These are phyloP conservation scores for Mamestra brassicae DNA, from an alignment of 2,888 invertebrate genomes.

Conservation along the genomic window DNA sequence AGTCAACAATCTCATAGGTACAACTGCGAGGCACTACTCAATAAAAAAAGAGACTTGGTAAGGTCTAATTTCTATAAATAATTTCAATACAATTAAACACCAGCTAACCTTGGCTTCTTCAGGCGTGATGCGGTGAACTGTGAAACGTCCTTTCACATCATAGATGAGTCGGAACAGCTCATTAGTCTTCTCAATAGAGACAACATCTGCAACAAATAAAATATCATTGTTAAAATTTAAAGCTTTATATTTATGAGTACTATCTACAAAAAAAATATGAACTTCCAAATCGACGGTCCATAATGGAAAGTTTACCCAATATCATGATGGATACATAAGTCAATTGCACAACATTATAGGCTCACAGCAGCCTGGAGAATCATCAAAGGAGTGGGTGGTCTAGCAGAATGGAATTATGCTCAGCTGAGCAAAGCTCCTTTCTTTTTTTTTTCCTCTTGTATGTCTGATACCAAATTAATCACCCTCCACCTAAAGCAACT, in stretches of 20 bases:
- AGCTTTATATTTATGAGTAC: too few species aligned
- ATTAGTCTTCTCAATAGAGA: slow-evolving; percentile 99
- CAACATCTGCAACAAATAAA: slow-evolving; percentile 95
- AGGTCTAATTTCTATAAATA: neutral
- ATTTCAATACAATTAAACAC: neutral
- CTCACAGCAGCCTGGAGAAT: neutral
- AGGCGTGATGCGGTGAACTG: slow-evolving; percentile 98
- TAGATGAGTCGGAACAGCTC: slow-evolving; percentile 99
- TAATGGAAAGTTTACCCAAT: too few species aligned
- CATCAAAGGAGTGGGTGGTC: neutral
- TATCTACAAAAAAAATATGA: too few species aligned
- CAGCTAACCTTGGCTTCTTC: slow-evolving; percentile 97
- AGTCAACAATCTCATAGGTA: too few species aligned
- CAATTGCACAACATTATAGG: neutral
- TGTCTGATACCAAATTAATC: neutral
- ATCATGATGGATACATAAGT: neutral
- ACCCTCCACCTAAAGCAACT: too few species aligned
- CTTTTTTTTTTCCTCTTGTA: neutral
- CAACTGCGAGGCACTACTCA: too few species aligned
- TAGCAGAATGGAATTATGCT: neutral
- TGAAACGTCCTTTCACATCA: slow-evolving; percentile 99
- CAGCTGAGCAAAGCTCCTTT: neutral
- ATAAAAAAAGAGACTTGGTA: neutral
- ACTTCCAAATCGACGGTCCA: too few species aligned
- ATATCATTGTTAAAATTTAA: too few species aligned